Evolutionary conservation across 2,888 invertebrate species (phyloP), one percentile per base, ranked within the genome.

Genomic region (Subacronicta megacephala): DNA sequence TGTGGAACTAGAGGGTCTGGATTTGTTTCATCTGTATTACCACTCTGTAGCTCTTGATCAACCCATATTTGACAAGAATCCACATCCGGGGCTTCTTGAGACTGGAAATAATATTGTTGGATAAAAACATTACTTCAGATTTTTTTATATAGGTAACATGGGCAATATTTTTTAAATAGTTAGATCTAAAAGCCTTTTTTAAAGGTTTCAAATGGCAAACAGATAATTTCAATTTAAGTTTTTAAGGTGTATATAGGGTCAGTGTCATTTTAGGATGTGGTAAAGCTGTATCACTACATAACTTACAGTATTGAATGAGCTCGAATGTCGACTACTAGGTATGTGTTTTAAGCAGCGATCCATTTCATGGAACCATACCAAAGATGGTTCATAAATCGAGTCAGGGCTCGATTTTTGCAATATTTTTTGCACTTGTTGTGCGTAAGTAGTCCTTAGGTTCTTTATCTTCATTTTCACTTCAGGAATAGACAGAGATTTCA

Each of bases 401-500:
- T 90, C 85, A 0, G 91, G 90, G 35, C 83, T 86, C 0, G 92
- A 92, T 76, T 88, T 90, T 33, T 86, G 82, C 17, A 91, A 68
- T 62, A 94, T 92, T 81, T 95, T 95, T 54, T 90, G 84, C 2
- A 94, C 85, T 81, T 94, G 89, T 69, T 95, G 94, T 12, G 83
- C 76, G 43, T 95, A 95, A 0, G 94, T 94, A n/a, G 92, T 90
- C 54, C 94, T 80, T 7, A 95, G 78, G 62, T 90, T 94, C 69
- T 93, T 94, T 35, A 95, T 94, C 79, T 95, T 95, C 67, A 87
- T 84, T 78, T 92, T 94, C 1, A 94, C 88, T 77, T 94, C 94
- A 0, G 84, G 80, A n/a, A 89, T 62, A 16, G 78, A 77, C 23
- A 93, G 62, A 9, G 73, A 72, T 74, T 87, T 92, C 51, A 79